Conservation (phyloP, 2,797 vertebrate genomes). For the Myripristis murdjan region DNA sequence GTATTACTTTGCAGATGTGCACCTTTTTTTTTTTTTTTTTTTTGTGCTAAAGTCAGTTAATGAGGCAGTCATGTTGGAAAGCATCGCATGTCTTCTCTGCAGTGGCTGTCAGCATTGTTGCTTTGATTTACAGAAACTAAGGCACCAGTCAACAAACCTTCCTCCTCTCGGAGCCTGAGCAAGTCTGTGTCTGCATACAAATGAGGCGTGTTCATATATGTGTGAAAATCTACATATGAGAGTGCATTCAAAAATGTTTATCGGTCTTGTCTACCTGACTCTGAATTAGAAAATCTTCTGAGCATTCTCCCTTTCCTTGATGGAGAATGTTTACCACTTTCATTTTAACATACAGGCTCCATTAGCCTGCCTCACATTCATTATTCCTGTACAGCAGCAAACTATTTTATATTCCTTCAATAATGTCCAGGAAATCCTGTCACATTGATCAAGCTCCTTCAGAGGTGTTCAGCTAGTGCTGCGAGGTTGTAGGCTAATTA, state of each 20-base stretch:
- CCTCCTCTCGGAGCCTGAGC: constrained; percentile 9
- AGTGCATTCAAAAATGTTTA: constrained; percentile 11
- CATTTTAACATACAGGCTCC: background rate
- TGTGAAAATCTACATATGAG: constrained; percentile 21
- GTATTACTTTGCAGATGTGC: too few species aligned
- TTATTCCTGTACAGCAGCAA: background rate
- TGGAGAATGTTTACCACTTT: background rate
- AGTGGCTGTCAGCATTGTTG: background rate
- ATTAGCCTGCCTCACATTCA: constrained; percentile 7
- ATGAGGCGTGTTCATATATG: background rate
- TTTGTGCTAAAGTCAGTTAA: background rate
- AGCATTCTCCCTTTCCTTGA: constrained; percentile 1
- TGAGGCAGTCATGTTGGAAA: background rate
- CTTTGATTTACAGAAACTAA: constrained; percentile 13
- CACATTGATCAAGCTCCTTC: constrained; percentile 22
- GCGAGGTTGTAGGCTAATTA: constrained; percentile 43
- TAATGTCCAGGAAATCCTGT: constrained; percentile 8
- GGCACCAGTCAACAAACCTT: background rate
- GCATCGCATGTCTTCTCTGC: background rate
- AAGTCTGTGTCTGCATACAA: constrained; percentile 25
- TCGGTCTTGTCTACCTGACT: background rate
- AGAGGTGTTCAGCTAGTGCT: constrained; percentile 40
- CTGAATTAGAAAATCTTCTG: constrained; percentile 11
- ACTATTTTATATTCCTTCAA: constrained; percentile 19
- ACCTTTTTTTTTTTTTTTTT: too few species aligned